phyloP scores from a whole-genome alignment of 2,113 vertebrate species.

The Vidua macroura region DNA sequence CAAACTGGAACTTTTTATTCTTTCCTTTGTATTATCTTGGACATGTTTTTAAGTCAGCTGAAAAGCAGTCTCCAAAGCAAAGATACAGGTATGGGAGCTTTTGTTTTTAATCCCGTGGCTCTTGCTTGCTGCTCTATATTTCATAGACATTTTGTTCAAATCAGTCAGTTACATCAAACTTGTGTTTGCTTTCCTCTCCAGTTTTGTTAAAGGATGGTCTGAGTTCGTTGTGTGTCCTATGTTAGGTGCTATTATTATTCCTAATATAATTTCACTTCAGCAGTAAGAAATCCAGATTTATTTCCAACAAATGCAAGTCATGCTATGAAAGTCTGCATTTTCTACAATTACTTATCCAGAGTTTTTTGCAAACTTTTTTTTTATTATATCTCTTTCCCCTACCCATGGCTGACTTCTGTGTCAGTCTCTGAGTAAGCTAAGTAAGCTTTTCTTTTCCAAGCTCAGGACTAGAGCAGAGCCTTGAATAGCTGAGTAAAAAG shows the following conservation, averaged over 20 bases:
- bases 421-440: background rate
- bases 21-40: constrained; percentile 93
- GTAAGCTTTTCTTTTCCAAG: background rate
- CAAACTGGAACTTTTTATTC: constrained; percentile 95
- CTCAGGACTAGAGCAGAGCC: background rate
- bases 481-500: background rate
- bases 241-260: background rate
- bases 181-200: background rate
- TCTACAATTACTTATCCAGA: background rate
- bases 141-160: background rate
- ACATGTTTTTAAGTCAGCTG: constrained; percentile 86
- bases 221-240: background rate
- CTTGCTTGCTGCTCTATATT: background rate
- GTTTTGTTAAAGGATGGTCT: background rate
- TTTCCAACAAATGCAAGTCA: background rate
- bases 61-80: constrained; percentile 89
- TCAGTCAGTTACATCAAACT: background rate
- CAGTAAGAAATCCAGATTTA: background rate
- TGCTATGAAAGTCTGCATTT: background rate
- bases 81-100: constrained; percentile 84
- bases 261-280: background rate
- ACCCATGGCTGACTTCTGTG: background rate
- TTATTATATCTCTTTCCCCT: background rate
- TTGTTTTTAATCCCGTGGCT: background rate
- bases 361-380: background rate